Evolutionary conservation across 2,888 invertebrate species (phyloP), one percentile per base, ranked within the genome.

Genomic region (Oscheius onirici): DNA sequence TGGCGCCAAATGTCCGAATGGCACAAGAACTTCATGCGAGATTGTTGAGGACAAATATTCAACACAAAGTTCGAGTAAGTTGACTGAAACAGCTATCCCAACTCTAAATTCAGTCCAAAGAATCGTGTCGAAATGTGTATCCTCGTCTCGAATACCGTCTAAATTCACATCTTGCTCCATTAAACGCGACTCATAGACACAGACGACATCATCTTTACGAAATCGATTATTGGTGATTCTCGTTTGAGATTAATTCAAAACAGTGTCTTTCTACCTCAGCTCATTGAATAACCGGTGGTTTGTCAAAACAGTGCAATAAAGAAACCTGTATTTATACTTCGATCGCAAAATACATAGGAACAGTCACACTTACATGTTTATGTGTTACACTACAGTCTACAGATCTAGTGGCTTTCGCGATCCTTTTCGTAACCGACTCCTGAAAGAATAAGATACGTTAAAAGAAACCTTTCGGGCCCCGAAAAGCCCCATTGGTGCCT

Each of bases 1-100:
- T 96, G 87, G 95, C 94, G 84, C 95, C 95, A 91, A 97, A 97
- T 91, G 94, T 93, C 90, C 91, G 96, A 88, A 95, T 95, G 73
- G 93, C 94, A 51, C 95, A 95, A 89, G 93, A 93, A 70, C 91
- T 95, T 75, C 93, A 96, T 90, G 94, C 95, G 90, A 92, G 96
- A 84, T 93, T 95, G 70, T 93, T 96, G 82, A 91, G 96, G 89
- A 96, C 96, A 84, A 97, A 97, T 90, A 97, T 97, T 89, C 95
- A 96, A 90, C 95, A 95, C 90, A 93, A 79, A 73, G 73, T 72
- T 10, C 60, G 57, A 61, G 72, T 67, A 41, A 2, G 13, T 17
- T 69, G 1, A 2, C 17, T 5, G 13, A 22, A 58, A 28, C n/a
- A n/a, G n/a, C n/a, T n/a, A 15, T 5, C n/a, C n/a, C 15, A 69